Percentiles rank a stretch among this genome's conserved stretches.
Evolutionary conservation across 2,797 vertebrate species (phyloP).

Genomic region (Tapirus indicus): DNA sequence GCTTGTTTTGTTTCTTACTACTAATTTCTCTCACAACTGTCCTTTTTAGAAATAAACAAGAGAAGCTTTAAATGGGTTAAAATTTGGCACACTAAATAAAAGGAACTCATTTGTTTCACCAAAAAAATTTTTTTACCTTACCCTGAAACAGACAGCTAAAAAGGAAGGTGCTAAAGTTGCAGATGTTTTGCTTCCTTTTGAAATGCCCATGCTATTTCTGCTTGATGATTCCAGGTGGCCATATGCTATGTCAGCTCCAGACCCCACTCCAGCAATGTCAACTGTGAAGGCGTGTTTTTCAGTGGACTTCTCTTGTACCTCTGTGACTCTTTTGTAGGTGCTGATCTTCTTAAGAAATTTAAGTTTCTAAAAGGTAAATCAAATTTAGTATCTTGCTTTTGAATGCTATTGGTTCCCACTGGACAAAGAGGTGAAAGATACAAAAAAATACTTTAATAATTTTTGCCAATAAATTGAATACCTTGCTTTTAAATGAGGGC

Average conservation of each 20-base stretch:
- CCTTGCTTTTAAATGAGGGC: slow-evolving; percentile 26
- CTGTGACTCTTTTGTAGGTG: slow-evolving; percentile 97
- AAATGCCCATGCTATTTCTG: slow-evolving; percentile 30
- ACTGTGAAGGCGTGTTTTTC: slow-evolving; percentile 94
- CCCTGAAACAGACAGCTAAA: background rate
- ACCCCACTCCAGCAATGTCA: slow-evolving; percentile 97
- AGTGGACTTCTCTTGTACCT: slow-evolving; percentile 98
- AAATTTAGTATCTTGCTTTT: slow-evolving; percentile 24
- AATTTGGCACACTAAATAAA: background rate
- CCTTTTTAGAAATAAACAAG: background rate
- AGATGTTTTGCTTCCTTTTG: background rate
- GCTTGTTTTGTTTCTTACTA: slow-evolving; percentile 20
- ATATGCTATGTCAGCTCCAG: slow-evolving; percentile 97
- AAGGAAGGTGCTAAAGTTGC: background rate
- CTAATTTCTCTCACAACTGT: background rate
- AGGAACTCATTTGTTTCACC: background rate
- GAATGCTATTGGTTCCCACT: background rate
- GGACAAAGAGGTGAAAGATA: background rate
- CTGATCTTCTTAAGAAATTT: slow-evolving; percentile 97
- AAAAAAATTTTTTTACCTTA: background rate
- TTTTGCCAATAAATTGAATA: slow-evolving; percentile 12
- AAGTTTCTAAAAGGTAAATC: slow-evolving; percentile 97
- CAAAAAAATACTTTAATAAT: background rate
- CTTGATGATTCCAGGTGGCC: slow-evolving; percentile 91
- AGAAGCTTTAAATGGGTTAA: slow-evolving; percentile 12